Percentiles rank a stretch among this genome's conserved stretches.
Conservation (phyloP, 2,797 vertebrate genomes). For the Poecilia gillii region DNA sequence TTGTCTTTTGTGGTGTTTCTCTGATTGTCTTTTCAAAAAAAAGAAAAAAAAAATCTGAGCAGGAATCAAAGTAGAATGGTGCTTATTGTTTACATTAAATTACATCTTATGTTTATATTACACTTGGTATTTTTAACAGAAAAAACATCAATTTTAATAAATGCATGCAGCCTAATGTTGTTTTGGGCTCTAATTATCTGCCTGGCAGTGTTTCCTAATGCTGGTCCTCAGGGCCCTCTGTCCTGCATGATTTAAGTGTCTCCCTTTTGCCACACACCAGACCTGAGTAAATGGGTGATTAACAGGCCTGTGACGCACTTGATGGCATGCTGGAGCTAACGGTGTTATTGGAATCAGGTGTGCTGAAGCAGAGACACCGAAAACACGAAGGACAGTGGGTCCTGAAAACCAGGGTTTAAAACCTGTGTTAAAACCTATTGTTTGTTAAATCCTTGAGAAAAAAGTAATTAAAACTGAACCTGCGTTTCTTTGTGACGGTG, state of each 20-base stretch:
- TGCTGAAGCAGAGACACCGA: not conserved
- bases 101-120: not conserved
- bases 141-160: not conserved
- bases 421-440: not conserved
- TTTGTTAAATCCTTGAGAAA: not conserved
- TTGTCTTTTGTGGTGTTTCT: not conserved
- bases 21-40: not conserved
- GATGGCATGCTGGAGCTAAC: not conserved
- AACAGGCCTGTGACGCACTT: not conserved
- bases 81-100: not conserved
- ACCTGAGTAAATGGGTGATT: not conserved
- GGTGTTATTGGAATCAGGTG: not conserved
- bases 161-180: not conserved
- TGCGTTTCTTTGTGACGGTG: constrained; percentile 7
- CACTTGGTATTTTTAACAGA: not conserved
- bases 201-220: not conserved
- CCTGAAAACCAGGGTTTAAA: not conserved
- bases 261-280: not conserved
- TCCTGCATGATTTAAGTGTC: not conserved
- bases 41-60: not conserved
- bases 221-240: not conserved
- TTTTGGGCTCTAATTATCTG: not conserved
- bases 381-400: not conserved
- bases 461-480: not conserved
- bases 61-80: not conserved